Evolutionary conservation across 2,113 vertebrate genomes (phyloP), one percentile per base, ranked within the genome.

Genomic region (Phainopepla nitens): DNA sequence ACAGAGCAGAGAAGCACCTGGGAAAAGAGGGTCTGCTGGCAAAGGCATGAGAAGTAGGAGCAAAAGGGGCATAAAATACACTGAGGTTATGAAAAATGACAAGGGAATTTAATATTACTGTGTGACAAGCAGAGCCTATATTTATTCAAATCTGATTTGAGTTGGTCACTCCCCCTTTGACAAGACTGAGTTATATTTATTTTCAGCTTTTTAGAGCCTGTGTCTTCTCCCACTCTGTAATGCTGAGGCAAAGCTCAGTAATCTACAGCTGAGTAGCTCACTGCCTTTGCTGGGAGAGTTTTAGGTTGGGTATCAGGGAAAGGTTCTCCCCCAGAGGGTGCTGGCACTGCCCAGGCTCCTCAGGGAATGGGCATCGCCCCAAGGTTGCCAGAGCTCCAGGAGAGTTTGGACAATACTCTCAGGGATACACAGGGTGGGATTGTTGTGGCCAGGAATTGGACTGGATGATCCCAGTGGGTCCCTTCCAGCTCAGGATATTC

Each of bases 331-430:
- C 31, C 53, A 50, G 31, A 58, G 35, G 11, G 42, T 66, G 36
- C 16, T 66, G 71, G 57, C 44, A 58, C 36, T 68, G 36, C 0
- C 0, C 25, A 50, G 31, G 21, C 31, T 58, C 25, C 61, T 4
- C 61, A 50, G 53, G 53, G 17, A 36, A 44, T 44, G 36, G 61
- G 10, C 71, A 29, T 8, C 2, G 60, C 31, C 60, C 24, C 4
- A 3, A 42, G 61, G 51, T 2, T 15, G 61, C 21, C 82, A 66
- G 44, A 18, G 61, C 44, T 66, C 9, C 44, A 50, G 42, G 11
- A n/a, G 29, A 0, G 0, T n/a, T 41, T 41, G 35, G 42, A 10
- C 23, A 56, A 1, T 2, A 2, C 16, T 31, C 8, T 10, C 71
- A 76, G 61, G 60, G 24, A 33, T 45, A 28, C 27, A 1, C 28